Evolutionary conservation across 2,797 vertebrate genomes (phyloP).

Genomic region (Catharus ustulatus): DNA sequence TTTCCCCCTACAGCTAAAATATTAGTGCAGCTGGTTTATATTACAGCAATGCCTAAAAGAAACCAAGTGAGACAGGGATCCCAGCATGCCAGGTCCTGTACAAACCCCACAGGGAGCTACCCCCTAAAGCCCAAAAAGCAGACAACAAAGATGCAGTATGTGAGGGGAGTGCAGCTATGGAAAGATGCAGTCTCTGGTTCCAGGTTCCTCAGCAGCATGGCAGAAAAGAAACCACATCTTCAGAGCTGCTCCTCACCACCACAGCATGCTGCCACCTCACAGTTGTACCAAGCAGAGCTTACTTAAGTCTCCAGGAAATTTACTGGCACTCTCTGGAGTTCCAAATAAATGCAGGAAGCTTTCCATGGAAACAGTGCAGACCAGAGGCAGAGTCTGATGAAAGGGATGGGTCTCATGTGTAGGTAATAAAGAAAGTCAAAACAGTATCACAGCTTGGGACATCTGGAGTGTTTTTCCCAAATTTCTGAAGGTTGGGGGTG

Average conservation of each 20-base stretch:
- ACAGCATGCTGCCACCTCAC: neutral
- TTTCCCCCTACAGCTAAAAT: conserved; percentile 44
- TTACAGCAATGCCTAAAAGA: neutral
- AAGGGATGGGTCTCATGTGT: neutral
- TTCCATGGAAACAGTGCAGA: neutral
- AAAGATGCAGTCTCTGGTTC: neutral
- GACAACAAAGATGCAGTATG: rapidly evolving
- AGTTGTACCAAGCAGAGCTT: rapidly evolving
- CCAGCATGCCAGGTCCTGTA: neutral
- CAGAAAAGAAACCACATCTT: neutral
- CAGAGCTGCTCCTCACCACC: neutral
- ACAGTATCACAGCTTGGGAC: neutral
- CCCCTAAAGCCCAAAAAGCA: neutral
- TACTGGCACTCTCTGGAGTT: neutral
- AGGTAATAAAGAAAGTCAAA: neutral
- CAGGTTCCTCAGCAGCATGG: neutral
- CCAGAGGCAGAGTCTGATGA: neutral
- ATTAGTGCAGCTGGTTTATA: conserved; percentile 27
- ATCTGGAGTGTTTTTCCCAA: neutral
- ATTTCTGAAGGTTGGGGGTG: neutral
- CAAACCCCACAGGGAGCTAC: neutral
- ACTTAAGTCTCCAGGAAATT: neutral
- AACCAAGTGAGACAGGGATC: neutral
- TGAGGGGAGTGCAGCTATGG: neutral
- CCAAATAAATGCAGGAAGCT: neutral